Base-by-base conservation (phyloP, 1,140 invertebrate genomes). In the Brachionus rotundiformis region DNA sequence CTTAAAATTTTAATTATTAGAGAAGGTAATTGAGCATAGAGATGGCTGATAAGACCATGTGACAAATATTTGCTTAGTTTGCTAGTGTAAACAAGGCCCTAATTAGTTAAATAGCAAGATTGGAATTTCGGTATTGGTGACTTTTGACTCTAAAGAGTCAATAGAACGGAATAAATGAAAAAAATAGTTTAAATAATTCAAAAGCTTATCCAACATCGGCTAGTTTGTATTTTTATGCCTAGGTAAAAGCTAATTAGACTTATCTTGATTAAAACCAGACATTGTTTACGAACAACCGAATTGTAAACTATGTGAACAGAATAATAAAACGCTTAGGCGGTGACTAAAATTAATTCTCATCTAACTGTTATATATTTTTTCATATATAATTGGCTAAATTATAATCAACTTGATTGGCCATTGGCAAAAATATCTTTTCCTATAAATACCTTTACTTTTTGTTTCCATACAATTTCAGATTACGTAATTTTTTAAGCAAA, bases 241-340 rank as follows among this genome's bases (percentile, higher is more conserved):
- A 68, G 63, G 63, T 68, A 68, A 33, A 13, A 63, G 36, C 47
- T 68, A 68, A 68, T 68, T 33, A 68, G 63, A 68, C 63, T 68
- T 68, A 68, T 68, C 63, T 68, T 68, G 63, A 68, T 68, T 68
- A 33, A 68, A 68, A 68, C 63, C 63, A 68, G 63, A 68, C 63
- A 36, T n/a, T 33, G 16, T 36, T 33, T 68, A 23, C 63, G 31
- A 68, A 68, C n/a, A 68, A 68, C 63, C 63, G 63, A 68, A 68
- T 33, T 68, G 63, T 68, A 68, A 68, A 68, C 31, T 68, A 68
- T 68, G 63, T 68, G 63, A 68, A 68, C 16, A 36, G 27, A 36
- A 36, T 68, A 39, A 68, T 68, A 68, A 68, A 68, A 68, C 16
- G n/a, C 16, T 29, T 63, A 16, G 61, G 61, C 29, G 61, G 61